phyloP scores from a whole-genome alignment of 2,888 invertebrate species.

The Platypus cylindrus region DNA sequence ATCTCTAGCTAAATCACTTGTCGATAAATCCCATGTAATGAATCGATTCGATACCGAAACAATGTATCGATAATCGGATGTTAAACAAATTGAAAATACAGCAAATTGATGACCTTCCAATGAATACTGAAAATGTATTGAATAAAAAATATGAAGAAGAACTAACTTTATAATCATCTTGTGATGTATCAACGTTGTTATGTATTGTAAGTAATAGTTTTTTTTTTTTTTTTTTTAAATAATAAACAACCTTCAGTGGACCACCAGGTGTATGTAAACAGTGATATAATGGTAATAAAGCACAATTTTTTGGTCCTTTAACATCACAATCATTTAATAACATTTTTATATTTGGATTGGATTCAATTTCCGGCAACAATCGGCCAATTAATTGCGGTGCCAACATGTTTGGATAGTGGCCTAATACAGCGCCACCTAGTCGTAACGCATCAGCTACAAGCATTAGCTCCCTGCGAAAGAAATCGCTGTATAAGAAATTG shows the following conservation, averaged over 20 bases:
- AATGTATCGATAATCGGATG: constrained; percentile 82
- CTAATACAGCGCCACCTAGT: constrained; percentile 86
- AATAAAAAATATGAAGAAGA: neutral
- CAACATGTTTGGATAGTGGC: constrained; percentile 87
- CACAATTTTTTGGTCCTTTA: constrained; percentile 79
- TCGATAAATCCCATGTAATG: constrained; percentile 93
- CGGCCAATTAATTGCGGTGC: constrained; percentile 89
- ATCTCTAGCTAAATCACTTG: constrained; percentile 87
- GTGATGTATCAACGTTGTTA: neutral
- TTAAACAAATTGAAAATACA: constrained; percentile 82
- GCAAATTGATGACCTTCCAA: constrained; percentile 97
- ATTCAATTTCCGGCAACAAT: constrained; percentile 79
- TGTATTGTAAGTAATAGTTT: neutral
- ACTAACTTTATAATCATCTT: too few species aligned
- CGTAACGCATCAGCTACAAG: constrained; percentile 87
- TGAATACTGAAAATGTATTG: constrained; percentile 57
- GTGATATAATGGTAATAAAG: constrained; percentile 85
- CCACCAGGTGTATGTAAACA: constrained; percentile 98
- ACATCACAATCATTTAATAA: constrained; percentile 83
- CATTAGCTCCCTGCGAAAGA: constrained; percentile 83
- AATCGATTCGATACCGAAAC: constrained; percentile 94
- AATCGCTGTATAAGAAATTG: too few species aligned
- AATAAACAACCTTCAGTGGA: constrained; percentile 65
- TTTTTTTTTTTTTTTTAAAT: neutral
- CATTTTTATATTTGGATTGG: constrained; percentile 70